phyloP scores from a whole-genome alignment of 30 jellyfish, hydroid and myxozoan genomes.

The Turritopsis rubra region DNA sequence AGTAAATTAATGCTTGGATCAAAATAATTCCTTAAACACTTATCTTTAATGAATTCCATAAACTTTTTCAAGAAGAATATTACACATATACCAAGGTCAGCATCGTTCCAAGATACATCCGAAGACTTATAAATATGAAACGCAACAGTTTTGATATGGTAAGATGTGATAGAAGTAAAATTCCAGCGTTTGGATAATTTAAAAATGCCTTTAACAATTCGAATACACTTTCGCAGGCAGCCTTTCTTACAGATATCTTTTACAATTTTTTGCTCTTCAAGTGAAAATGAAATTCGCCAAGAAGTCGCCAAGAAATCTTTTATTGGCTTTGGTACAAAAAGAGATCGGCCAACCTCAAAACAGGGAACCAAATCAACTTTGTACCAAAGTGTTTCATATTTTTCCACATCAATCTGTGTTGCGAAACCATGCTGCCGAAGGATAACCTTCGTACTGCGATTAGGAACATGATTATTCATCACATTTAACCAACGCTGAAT shows the following conservation, averaged over 20 bases:
- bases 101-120: neutral
- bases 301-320: neutral
- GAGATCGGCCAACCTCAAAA: constrained; percentile 1
- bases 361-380: constrained; percentile 20
- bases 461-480: neutral
- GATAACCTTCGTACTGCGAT: neutral
- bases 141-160: neutral
- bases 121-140: neutral
- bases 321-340: neutral
- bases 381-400: constrained; percentile 5
- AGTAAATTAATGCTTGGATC: neutral
- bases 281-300: neutral
- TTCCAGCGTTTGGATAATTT: neutral
- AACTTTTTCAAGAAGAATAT: neutral
- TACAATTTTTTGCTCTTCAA: neutral
- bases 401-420: constrained; percentile 16
- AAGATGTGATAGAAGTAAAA: neutral
- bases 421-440: constrained; percentile 15
- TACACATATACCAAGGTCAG: neutral
- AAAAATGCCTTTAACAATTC: neutral
- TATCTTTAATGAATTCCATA: neutral
- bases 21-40: neutral
- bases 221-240: neutral
- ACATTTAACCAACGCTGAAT: constrained; percentile 13
- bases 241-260: neutral